Conservation (phyloP, 30 jellyfish, hydroid and myxozoan species). For the Aurelia coerulea region DNA sequence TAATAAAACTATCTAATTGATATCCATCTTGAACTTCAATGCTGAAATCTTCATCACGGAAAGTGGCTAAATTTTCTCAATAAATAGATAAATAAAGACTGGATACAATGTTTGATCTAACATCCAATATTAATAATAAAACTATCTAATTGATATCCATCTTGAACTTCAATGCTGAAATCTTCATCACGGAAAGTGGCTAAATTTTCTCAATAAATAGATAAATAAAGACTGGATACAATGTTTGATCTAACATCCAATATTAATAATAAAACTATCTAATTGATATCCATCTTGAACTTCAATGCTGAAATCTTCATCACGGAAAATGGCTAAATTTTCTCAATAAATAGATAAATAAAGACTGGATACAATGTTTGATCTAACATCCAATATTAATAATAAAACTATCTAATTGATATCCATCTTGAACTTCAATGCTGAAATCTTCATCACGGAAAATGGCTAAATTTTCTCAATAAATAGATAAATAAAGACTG, state of each 20-base stretch:
- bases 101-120: not conserved
- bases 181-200: not conserved
- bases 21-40: not conserved
- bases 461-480: not conserved
- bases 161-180: not conserved
- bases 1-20: slow-evolving; percentile 6
- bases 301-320: not conserved
- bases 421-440: not conserved
- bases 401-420: slow-evolving; percentile 6
- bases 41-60: not conserved
- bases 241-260: slow-evolving; percentile 5
- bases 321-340: not conserved
- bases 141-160: slow-evolving; percentile 16
- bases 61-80: not conserved
- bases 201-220: not conserved
- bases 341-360: no score
- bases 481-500: no score
- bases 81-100: no score
- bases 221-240: no score
- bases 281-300: slow-evolving; percentile 1
- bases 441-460: not conserved
- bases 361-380: no score
- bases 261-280: slow-evolving; percentile 13
- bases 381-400: slow-evolving; percentile 21
- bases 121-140: slow-evolving; percentile 17